Evolutionary conservation across 2,888 invertebrate species (phyloP).

Genomic region (Lordiphosa andalusiaca): DNA sequence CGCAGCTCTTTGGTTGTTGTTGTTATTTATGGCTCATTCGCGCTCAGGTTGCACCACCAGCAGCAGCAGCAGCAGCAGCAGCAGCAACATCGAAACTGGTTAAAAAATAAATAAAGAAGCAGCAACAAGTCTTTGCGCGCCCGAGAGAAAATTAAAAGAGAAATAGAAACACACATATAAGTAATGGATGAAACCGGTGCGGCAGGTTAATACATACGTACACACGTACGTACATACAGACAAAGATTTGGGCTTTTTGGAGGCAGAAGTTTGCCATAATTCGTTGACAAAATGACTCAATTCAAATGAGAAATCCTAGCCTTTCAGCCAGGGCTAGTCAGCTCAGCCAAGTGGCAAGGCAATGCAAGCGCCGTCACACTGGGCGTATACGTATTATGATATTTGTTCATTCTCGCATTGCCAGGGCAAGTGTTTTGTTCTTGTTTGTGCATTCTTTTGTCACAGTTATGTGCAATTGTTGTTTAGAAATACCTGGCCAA

Average conservation of each 20-base stretch:
- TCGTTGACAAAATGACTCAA: constrained; percentile 12
- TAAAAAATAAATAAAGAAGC: constrained; percentile 32
- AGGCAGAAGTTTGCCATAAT: too few species aligned
- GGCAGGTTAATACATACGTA: constrained; percentile 70
- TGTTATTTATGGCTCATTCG: constrained; percentile 71
- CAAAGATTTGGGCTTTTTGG: too few species aligned
- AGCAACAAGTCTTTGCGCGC: constrained; percentile 44
- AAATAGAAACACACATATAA: constrained; percentile 66
- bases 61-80: constrained; percentile 35
- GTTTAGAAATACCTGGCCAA: constrained; percentile 56
- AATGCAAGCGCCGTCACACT: background rate
- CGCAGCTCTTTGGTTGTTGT: constrained; percentile 43
- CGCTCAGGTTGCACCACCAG: constrained; percentile 67
- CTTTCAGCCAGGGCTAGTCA: constrained; percentile 36
- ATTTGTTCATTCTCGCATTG: constrained; percentile 43
- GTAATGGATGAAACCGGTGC: constrained; percentile 71
- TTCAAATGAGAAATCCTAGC: constrained; percentile 24
- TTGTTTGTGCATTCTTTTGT: constrained; percentile 61
- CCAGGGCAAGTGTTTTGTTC: constrained; percentile 62
- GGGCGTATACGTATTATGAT: constrained; percentile 47
- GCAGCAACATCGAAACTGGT: constrained; percentile 38
- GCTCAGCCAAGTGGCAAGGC: constrained; percentile 49
- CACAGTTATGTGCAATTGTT: constrained; percentile 38
- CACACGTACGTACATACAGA: too few species aligned
- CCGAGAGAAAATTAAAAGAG: constrained; percentile 73